These are phyloP conservation scores for Seriola quinqueradiata DNA, from an alignment of 2,113 vertebrate genomes.

Conservation along the genomic window DNA sequence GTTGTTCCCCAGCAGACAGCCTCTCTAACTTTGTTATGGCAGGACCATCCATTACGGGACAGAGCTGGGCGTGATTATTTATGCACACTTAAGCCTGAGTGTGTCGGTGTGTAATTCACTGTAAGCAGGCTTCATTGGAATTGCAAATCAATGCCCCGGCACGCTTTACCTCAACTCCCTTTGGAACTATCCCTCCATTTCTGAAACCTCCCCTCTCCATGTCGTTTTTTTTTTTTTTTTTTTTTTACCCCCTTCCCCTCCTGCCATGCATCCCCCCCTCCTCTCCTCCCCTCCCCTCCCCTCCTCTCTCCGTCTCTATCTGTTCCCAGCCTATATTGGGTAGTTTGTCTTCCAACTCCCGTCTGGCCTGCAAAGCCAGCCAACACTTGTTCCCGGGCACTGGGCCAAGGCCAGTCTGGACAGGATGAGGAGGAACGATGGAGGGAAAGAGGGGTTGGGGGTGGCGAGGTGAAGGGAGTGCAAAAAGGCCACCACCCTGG, in stretches of 20 bases:
- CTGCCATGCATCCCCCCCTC: conserved; percentile 15
- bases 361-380: conserved; percentile 49
- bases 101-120: conserved; percentile 82
- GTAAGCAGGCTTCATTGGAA: conserved; percentile 84
- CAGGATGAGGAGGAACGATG: conserved; percentile 23
- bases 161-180: conserved; percentile 67
- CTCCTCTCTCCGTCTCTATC: conserved; percentile 66
- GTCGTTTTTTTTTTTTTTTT: conserved; percentile 19
- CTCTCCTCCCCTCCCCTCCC: conserved; percentile 15
- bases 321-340: conserved; percentile 58
- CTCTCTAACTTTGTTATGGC: conserved; percentile 76
- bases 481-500: not conserved
- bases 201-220: conserved; percentile 41
- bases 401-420: conserved; percentile 62
- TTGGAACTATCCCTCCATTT: conserved; percentile 55
- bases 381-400: conserved; percentile 66
- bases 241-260: not conserved
- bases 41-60: conserved; percentile 68
- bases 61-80: conserved; percentile 78
- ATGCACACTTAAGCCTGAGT: conserved; percentile 82
- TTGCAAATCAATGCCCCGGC: conserved; percentile 82
- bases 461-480: not conserved
- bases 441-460: not conserved
- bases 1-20: conserved; percentile 58
- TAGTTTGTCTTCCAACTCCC: conserved; percentile 72